Conservation (phyloP, 2,797 vertebrate genomes). For the Sebastes itinus region DNA sequence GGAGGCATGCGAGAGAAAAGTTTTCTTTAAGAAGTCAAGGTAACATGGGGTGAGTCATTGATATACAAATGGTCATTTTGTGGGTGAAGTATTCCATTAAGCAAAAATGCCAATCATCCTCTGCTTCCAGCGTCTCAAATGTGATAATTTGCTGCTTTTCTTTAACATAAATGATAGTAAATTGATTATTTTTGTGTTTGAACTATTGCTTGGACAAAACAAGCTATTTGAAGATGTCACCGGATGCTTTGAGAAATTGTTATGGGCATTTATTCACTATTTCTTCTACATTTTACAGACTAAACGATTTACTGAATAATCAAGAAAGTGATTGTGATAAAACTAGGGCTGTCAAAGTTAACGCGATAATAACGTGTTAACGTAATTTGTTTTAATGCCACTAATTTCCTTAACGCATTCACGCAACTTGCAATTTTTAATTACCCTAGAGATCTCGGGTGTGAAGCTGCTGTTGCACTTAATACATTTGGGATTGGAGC, state of each 20-base stretch:
- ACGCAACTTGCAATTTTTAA: too few species aligned
- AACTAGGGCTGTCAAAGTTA: background rate
- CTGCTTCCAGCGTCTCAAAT: background rate
- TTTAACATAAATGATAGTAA: background rate
- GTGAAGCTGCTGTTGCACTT: background rate
- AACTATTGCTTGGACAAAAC: background rate
- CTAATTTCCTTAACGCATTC: too few species aligned
- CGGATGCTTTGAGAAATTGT: background rate
- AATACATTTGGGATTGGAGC: background rate
- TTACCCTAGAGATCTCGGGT: background rate
- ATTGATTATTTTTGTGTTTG: background rate
- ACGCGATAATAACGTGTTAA: too few species aligned
- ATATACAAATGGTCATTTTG: background rate
- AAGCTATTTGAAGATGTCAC: background rate
- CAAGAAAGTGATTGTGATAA: background rate
- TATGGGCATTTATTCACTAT: accelerated
- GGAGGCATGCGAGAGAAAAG: too few species aligned
- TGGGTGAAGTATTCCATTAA: background rate
- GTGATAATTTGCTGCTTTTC: background rate
- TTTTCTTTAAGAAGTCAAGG: too few species aligned
- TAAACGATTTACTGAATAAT: background rate
- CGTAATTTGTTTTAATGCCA: too few species aligned
- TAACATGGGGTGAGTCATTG: background rate
- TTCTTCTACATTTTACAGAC: background rate
- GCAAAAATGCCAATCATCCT: background rate